phyloP scores from a whole-genome alignment of 2,113 vertebrate species.

The Megaceryle torquata region DNA sequence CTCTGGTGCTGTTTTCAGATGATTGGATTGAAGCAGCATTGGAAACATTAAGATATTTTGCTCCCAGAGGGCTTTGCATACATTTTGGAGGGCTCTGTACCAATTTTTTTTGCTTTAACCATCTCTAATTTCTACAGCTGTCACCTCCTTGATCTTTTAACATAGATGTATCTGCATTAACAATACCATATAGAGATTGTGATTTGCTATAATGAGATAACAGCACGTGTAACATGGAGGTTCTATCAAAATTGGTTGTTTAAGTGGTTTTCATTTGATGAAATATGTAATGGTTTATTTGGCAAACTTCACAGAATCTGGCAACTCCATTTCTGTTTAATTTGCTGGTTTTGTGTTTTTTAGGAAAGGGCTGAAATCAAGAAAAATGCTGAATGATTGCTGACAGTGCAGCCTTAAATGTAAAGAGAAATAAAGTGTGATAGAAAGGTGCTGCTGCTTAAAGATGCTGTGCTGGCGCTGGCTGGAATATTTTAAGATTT shows the following conservation, averaged over 20 bases:
- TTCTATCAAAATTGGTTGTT: neutral
- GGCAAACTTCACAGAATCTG: neutral
- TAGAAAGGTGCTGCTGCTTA: slow-evolving; percentile 21
- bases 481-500: slow-evolving; percentile 48
- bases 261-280: slow-evolving; percentile 28
- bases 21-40: neutral
- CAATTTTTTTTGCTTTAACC: neutral
- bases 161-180: neutral
- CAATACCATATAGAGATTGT: neutral
- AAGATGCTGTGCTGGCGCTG: slow-evolving; percentile 29
- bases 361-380: neutral
- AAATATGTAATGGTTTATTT: slow-evolving; percentile 28
- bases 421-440: slow-evolving; percentile 21
- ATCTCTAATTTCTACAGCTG: neutral
- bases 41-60: neutral
- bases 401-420: neutral
- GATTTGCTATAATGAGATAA: neutral
- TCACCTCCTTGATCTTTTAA: neutral
- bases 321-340: slow-evolving; percentile 1
- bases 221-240: neutral
- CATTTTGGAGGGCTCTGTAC: neutral
- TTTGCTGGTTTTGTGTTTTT: slow-evolving; percentile 13
- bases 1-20: neutral
- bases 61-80: neutral
- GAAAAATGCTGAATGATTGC: slow-evolving; percentile 4